Evolutionary conservation across 1,140 invertebrate species (phyloP), one percentile per base, ranked within the genome.

Genomic region (Achatina immaculata): DNA sequence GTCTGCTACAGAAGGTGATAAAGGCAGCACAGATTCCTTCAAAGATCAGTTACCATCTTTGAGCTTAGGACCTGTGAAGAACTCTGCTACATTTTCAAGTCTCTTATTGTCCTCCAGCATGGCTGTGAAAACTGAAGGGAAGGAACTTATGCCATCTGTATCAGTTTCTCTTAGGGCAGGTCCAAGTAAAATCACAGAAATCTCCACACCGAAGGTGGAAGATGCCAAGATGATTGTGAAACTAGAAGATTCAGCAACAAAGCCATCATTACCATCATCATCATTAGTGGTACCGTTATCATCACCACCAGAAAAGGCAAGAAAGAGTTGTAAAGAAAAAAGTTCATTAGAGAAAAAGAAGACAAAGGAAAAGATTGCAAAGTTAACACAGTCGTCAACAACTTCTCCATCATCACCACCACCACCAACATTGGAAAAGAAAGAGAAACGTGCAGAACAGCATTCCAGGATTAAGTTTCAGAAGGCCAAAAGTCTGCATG

Each of bases 391-490:
- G 43, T 28, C 40, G 31, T 40, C 36, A 19, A 31, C 34, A 9
- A 42, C 48, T 45, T 75, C 45, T 28, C 55, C 55, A 40, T 62
- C 76, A 78, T 58, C 76, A 40, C 24, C 76, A 66, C 0, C 51
- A 28, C 21, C 31, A 38, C 55, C 24, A 31, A 48, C n/a, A 31
- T 24, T 43, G 51, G 55, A 45, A 19, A 72, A 62, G 75, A 69
- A 78, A 66, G 80, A 78, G 34, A 78, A 76, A 62, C 45, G 66
- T 48, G 82, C 81, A 55, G 55, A 73, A 43, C 82, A 85, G 36
- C 78, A 83, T n/a, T 84, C 86, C 42, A 89, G 88, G 62, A 82
- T 85, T 21, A 89, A 89, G 62, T 82, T 84, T 24, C 87, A 88
- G 76, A 90, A 87, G 62, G 85, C 87, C 14, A 86, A 85, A 68